These are phyloP conservation scores for Arctopsyche grandis DNA, from an alignment of 1,140 invertebrate genomes.

Conservation along the genomic window DNA sequence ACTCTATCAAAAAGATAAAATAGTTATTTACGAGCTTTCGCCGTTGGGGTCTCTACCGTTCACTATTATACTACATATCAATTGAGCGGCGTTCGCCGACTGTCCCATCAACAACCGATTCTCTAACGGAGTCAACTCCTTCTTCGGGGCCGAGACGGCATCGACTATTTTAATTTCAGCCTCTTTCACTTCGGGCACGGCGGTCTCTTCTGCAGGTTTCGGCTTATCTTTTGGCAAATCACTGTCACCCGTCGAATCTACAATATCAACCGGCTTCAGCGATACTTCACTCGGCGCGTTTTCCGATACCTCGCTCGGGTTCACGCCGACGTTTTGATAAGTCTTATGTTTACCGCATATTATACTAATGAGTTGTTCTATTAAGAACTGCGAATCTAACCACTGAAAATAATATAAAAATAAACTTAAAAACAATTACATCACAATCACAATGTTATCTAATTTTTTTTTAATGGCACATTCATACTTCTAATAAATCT, in stretches of 20 bases:
- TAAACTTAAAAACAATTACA: constrained; percentile 46
- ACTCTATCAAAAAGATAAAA: neutral
- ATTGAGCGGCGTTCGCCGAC: constrained; percentile 45
- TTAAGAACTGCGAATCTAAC: constrained; percentile 87
- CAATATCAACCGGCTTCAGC: neutral
- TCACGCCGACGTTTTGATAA: neutral
- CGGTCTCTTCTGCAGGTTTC: too few species aligned
- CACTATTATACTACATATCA: constrained; percentile 50
- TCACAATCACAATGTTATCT: neutral
- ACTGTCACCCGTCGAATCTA: neutral
- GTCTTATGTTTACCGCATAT: constrained; percentile 70
- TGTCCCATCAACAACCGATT: constrained; percentile 41
- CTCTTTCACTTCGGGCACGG: too few species aligned
- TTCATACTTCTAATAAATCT: constrained; percentile 82
- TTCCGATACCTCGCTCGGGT: neutral
- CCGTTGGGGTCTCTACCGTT: constrained; percentile 45
- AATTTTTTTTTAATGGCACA: neutral
- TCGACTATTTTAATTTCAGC: neutral
- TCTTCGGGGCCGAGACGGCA: neutral
- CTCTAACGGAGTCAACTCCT: neutral
- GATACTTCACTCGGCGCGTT: neutral
- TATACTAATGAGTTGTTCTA: constrained; percentile 83
- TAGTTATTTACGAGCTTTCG: constrained; percentile 42
- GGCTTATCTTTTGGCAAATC: too few species aligned
- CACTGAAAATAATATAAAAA: constrained; percentile 74